Percentiles rank a stretch among this genome's conserved stretches.
These are phyloP conservation scores for Lithophane ornitopus DNA, from an alignment of 2,888 invertebrate species.

Conservation along the genomic window DNA sequence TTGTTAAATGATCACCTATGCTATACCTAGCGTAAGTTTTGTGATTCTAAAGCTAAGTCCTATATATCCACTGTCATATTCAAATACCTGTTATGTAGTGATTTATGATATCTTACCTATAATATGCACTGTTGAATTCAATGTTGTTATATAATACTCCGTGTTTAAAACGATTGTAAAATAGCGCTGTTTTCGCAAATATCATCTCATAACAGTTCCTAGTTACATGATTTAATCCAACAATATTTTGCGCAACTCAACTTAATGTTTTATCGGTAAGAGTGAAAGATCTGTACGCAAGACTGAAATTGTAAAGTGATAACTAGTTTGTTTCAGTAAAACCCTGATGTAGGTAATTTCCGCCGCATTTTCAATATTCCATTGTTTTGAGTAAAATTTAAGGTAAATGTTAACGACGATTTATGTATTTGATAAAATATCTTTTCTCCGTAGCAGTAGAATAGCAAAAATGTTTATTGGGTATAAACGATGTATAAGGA, in stretches of 20 bases:
- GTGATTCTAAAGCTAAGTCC: slow-evolving; percentile 84
- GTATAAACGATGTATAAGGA: slow-evolving; percentile 35
- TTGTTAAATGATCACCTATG: slow-evolving; percentile 77
- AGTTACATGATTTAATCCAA: slow-evolving; percentile 44
- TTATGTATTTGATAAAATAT: slow-evolving; percentile 55
- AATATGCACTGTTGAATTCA: slow-evolving; percentile 75
- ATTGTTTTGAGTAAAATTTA: slow-evolving; percentile 54
- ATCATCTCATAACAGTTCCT: slow-evolving; percentile 49
- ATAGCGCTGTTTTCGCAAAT: slow-evolving; percentile 50
- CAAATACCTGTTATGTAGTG: slow-evolving; percentile 76
- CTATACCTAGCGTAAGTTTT: slow-evolving; percentile 83
- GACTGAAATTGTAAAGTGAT: slow-evolving; percentile 70
- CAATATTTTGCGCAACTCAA: slow-evolving; percentile 59
- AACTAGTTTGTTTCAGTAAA: slow-evolving; percentile 64
- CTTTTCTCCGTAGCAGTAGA: slow-evolving; percentile 57
- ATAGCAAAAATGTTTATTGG: slow-evolving; percentile 48
- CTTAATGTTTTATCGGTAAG: slow-evolving; percentile 60
- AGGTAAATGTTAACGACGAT: slow-evolving; percentile 47
- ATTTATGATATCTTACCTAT: slow-evolving; percentile 67
- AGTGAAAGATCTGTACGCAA: slow-evolving; percentile 70
- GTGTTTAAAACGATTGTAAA: slow-evolving; percentile 64
- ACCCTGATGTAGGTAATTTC: slow-evolving; percentile 55
- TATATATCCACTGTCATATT: slow-evolving; percentile 81
- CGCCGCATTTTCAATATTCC: slow-evolving; percentile 57
- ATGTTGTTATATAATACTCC: slow-evolving; percentile 71